Evolutionary conservation across 2,888 invertebrate genomes (phyloP), one percentile per base, ranked within the genome.

Genomic region (Hermodice carunculata): DNA sequence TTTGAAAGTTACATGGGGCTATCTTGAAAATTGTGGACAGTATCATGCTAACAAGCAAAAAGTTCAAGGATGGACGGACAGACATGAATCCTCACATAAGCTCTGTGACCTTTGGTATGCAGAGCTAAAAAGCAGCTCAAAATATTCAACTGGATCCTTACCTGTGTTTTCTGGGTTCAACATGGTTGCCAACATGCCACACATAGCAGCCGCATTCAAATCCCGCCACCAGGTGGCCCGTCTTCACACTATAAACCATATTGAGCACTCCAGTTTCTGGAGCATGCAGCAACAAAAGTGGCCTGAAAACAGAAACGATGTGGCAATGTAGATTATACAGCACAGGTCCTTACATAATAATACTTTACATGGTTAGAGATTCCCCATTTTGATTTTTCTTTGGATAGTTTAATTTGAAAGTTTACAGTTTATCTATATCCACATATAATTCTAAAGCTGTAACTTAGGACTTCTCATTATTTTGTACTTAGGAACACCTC

Each of bases 161-260:
- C 53, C 53, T 29, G 11, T 29, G 34, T 17, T 32, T 53, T 17
- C 24, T 53, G 22, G 37, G n/a, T n/a, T n/a, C n/a, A 37, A 19
- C 37, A 0, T n/a, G n/a, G 1, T n/a, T 19, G 22, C 71, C 61
- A 2, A 80, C 65, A 4, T 65, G 64, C 83, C 81, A 83, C 0
- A 75, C 81, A 53, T 75, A 78, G 63, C 80, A 79, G 0, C 80
- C 81, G 4, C 75, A 68, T 56, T 80, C 80, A 70, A 79, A 80
- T 0, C 77, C 81, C 17, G 78, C 80, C 29, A 83, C 56, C 57
- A 83, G 67, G 44, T 72, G 61, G 34, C 76, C 64, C 1, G 52
- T 40, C 1, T 29, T 24, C 26, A 40, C 37, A 63, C 75, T 73
- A 51, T 74, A 73, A 11, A 73, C 73, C 57, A 83, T 56, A 56